A percentile compares a stretch with the other conserved stretches of the same genome.
Evolutionary conservation across 2,113 vertebrate species (phyloP).

Genomic region (Silurus meridionalis): DNA sequence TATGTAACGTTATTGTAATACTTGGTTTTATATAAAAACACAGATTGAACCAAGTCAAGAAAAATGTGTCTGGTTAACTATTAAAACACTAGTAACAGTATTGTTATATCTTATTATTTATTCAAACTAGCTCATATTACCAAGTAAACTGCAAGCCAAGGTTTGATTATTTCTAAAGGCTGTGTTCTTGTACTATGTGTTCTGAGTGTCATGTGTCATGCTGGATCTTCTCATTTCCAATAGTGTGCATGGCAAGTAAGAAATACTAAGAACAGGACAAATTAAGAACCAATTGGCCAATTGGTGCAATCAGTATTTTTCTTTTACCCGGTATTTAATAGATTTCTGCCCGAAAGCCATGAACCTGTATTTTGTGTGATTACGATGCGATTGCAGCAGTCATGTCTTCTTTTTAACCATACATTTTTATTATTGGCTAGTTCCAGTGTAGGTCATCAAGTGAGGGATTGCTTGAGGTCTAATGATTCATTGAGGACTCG

Average conservation of each 20-base stretch:
- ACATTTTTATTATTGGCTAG: background rate
- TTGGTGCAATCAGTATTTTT: background rate
- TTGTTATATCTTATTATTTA: background rate
- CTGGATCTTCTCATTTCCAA: background rate
- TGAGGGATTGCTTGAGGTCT: background rate
- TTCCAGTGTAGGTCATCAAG: background rate
- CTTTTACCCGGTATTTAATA: background rate
- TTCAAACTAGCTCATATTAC: background rate
- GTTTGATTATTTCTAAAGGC: background rate
- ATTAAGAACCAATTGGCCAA: background rate
- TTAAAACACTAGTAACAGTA: background rate
- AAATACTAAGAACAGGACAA: background rate
- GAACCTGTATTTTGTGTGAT: background rate
- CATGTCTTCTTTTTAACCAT: background rate
- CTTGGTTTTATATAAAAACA: background rate
- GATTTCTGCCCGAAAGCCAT: background rate
- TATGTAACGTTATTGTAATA: background rate
- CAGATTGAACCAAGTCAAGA: background rate
- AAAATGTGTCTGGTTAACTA: background rate
- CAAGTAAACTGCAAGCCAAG: background rate
- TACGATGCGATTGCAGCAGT: background rate
- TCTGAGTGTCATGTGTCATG: background rate
- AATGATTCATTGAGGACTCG: background rate
- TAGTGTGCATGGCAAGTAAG: background rate
- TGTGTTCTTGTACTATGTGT: background rate